Evolutionary conservation across 2,888 invertebrate genomes (phyloP).

Genomic region (Ctena decussata): DNA sequence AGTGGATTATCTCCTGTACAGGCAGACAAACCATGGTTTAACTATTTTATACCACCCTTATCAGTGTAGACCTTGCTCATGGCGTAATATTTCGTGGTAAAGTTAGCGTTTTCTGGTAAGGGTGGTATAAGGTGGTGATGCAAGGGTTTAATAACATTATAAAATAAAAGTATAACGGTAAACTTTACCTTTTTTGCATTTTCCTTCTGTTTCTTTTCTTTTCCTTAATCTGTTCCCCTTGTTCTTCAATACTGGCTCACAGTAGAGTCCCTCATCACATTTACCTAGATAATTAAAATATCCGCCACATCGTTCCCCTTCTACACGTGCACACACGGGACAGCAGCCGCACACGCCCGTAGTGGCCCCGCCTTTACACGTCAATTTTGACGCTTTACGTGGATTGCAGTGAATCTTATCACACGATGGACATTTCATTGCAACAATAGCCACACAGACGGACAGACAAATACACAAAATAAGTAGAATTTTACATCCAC

Average conservation of each 20-base stretch:
- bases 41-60: too few species aligned
- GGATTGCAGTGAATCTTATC: slow-evolving; percentile 85
- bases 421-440: slow-evolving; percentile 85
- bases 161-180: too few species aligned
- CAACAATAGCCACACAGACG: slow-evolving; percentile 40
- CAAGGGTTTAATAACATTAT: too few species aligned
- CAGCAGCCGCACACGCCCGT: slow-evolving; percentile 86
- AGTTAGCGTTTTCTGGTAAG: too few species aligned
- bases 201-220: slow-evolving; percentile 63
- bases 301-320: slow-evolving; percentile 85
- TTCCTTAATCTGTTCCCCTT: background rate
- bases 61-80: too few species aligned
- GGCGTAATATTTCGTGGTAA: too few species aligned
- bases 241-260: slow-evolving; percentile 58
- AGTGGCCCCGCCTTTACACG: slow-evolving; percentile 84
- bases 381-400: slow-evolving; percentile 72
- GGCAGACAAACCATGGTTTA: too few species aligned
- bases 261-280: slow-evolving; percentile 84
- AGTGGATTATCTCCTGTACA: too few species aligned
- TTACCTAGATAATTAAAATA: slow-evolving; percentile 84
- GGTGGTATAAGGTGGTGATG: too few species aligned
- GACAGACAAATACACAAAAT: slow-evolving; percentile 6
- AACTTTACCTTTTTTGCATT: slow-evolving; percentile 73
- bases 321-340: slow-evolving; percentile 85
- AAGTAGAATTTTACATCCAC: background rate